These are phyloP conservation scores for Drosophila glabriapex DNA, from an alignment of 2,888 invertebrate species.

Conservation along the genomic window DNA sequence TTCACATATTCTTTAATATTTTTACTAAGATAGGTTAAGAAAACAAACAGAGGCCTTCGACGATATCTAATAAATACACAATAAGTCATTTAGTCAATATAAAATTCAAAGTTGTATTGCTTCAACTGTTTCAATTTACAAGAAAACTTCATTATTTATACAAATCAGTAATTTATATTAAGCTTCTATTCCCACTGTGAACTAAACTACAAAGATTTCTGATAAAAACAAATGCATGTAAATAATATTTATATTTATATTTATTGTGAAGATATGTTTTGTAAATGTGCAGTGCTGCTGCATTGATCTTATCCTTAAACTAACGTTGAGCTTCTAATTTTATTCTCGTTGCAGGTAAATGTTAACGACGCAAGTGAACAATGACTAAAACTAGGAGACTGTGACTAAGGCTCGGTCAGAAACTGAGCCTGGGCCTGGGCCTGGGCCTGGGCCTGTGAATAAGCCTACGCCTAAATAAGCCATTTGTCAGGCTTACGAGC, in stretches of 20 bases:
- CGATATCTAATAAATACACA: neutral
- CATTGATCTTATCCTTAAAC: constrained; percentile 3
- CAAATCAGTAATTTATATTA: too few species aligned
- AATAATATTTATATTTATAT: neutral
- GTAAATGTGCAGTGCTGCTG: neutral
- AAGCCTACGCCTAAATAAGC: constrained; percentile 68
- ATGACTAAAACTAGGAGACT: neutral
- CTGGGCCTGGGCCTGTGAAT: constrained; percentile 2
- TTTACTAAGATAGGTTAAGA: neutral
- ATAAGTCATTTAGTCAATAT: neutral
- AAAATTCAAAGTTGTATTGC: neutral
- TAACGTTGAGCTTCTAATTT: constrained; percentile 28
- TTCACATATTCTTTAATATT: neutral
- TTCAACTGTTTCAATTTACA: neutral
- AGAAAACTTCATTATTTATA: neutral
- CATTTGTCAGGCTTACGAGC: constrained; percentile 71
- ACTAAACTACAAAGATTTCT: too few species aligned
- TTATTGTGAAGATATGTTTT: neutral
- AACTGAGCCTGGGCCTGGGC: neutral
- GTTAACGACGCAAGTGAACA: constrained; percentile 14
- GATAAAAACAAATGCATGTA: neutral
- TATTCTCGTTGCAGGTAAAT: constrained; percentile 55
- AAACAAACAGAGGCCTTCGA: neutral
- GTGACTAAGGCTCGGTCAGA: neutral
- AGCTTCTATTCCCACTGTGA: too few species aligned